Conservation (phyloP, 2,888 invertebrate genomes). For the Polyploca ridens region DNA sequence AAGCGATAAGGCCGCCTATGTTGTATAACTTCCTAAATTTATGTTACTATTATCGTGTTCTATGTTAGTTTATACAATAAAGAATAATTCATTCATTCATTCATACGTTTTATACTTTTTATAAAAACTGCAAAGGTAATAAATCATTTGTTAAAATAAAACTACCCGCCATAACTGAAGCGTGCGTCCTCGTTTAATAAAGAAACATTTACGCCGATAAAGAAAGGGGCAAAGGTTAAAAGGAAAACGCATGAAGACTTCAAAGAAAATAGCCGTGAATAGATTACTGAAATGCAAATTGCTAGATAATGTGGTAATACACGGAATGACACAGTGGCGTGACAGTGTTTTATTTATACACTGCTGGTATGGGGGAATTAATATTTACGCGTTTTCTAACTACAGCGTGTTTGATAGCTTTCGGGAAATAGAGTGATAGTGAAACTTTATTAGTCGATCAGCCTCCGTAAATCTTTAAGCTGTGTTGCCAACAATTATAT, state of each 20-base stretch:
- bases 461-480: too few species aligned
- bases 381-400: conserved; percentile 11
- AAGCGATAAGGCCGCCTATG: too few species aligned
- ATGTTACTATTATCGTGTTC: too few species aligned
- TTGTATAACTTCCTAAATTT: too few species aligned
- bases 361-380: conserved; percentile 37
- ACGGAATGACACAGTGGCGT: conserved; percentile 46
- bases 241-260: conserved; percentile 54
- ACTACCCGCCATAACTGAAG: neutral
- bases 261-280: conserved; percentile 69
- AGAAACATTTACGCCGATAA: conserved; percentile 13
- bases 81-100: too few species aligned
- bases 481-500: too few species aligned
- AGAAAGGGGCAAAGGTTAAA: conserved; percentile 61
- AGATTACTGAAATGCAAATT: conserved; percentile 74
- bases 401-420: neutral
- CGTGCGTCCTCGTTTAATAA: conserved; percentile 4
- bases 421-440: too few species aligned
- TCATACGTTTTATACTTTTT: neutral
- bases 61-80: too few species aligned
- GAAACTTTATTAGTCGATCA: too few species aligned
- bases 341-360: conserved; percentile 67
- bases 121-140: neutral
- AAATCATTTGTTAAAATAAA: conserved; percentile 2
- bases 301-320: conserved; percentile 67